Evolutionary conservation across 2,113 vertebrate genomes (phyloP), one percentile per base, ranked within the genome.

Genomic region (Parotia lawesii): DNA sequence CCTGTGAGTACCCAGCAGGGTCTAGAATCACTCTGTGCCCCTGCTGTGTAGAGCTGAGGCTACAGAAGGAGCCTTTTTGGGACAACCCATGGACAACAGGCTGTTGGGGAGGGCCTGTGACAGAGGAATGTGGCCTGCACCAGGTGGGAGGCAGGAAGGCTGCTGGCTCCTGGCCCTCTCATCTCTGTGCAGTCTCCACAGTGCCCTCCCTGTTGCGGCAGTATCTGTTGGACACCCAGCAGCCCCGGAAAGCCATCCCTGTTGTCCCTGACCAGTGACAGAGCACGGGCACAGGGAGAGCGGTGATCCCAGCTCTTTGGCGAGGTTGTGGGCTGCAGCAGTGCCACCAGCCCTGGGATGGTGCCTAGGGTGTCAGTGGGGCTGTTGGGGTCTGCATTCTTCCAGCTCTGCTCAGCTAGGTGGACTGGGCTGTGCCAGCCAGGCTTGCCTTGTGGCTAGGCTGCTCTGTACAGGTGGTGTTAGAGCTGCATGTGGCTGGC

Each of bases 271-370:
- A 27, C 35, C 19, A 53, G 53, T 29, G 27, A 24, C 29, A 40
- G 66, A 60, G 24, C 40, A 14, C 0, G 0, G 38, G 45, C n/a
- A 25, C 7, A 45, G 58, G 44, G 35, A 78, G 31, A 54, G 21
- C 0, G 0, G 38, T 31, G 27, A 60, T 28, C 51, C 22, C 19
- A 27, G 56, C 14, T 35, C 2, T 3, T 12, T 60, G 33, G 40
- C 0, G 5, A 45, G 44, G 44, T 5, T 69, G 44, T 4, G 11
- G 44, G 58, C 65, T 67, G 47, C 33, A 54, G 53, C 64, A 69
- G 50, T 78, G 66, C 38, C 31, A 37, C n/a, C n/a, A 85, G 48
- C 29, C 12, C 29, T 25, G 24, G 58, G 27, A 47, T 1, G 1
- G 38, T 67, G 78, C n/a, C 56, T 47, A 42, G 33, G 27, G 17